A percentile compares a stretch with the other conserved stretches of the same genome.
Evolutionary conservation across 2,797 vertebrate genomes (phyloP).

Genomic region (Graptemys geographica): DNA sequence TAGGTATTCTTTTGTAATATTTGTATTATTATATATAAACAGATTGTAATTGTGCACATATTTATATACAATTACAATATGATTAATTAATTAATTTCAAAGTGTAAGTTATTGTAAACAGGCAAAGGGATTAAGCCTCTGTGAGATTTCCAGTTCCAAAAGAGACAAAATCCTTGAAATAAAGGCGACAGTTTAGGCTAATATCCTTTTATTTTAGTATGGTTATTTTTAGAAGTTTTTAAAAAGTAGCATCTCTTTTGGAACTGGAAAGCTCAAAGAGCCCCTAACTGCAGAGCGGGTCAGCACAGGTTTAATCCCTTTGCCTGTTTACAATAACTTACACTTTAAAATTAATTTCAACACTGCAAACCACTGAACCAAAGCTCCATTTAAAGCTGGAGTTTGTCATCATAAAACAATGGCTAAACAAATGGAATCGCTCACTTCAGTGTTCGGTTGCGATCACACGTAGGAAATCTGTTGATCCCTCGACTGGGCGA

Average conservation of each 20-base stretch:
- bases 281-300: constrained; percentile 55
- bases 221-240: no score
- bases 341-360: constrained; percentile 43
- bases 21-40: no score
- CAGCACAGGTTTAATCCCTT: constrained; percentile 31
- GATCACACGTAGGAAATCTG: background rate
- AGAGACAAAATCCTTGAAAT: constrained; percentile 49
- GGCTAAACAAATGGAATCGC: background rate
- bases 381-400: background rate
- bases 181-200: background rate
- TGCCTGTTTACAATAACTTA: constrained; percentile 36
- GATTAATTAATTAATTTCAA: constrained; percentile 45
- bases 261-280: constrained; percentile 49
- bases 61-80: no score
- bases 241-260: background rate
- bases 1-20: no score
- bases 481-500: background rate
- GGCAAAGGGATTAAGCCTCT: constrained; percentile 50
- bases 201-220: background rate
- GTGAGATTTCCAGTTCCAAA: constrained; percentile 44
- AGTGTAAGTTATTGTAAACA: constrained; percentile 12
- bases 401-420: background rate
- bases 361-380: constrained; percentile 23
- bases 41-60: no score
- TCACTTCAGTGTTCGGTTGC: background rate